These are phyloP conservation scores for Anthoptus insignis DNA, from an alignment of 2,888 invertebrate genomes.

Conservation along the genomic window DNA sequence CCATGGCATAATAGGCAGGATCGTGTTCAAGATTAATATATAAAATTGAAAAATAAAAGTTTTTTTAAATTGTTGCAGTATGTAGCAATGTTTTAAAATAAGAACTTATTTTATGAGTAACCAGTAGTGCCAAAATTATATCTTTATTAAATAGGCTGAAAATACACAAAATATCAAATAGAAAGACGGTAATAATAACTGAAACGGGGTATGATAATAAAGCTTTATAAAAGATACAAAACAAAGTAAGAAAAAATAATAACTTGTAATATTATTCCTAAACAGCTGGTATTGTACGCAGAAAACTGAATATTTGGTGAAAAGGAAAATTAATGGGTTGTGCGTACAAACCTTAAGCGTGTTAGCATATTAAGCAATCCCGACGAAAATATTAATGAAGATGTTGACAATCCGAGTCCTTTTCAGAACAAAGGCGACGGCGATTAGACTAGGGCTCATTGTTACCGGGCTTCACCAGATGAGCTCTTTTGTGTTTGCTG, in stretches of 20 bases:
- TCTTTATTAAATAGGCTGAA: constrained; percentile 29
- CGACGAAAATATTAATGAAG: constrained; percentile 74
- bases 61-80: too few species aligned
- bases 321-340: constrained; percentile 13
- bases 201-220: too few species aligned
- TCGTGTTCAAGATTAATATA: too few species aligned
- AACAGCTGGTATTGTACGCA: not conserved
- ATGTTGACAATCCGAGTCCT: constrained; percentile 74
- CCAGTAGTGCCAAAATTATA: too few species aligned
- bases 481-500: constrained; percentile 69
- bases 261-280: not conserved
- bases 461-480: constrained; percentile 62
- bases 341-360: constrained; percentile 10
- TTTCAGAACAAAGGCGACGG: constrained; percentile 66
- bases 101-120: too few species aligned
- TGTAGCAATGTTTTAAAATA: too few species aligned
- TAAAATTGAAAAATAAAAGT: too few species aligned
- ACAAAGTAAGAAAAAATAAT: not conserved
- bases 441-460: constrained; percentile 58
- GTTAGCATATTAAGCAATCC: constrained; percentile 28
- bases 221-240: not conserved
- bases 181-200: too few species aligned
- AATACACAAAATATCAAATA: not conserved
- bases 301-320: not conserved
- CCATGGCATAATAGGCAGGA: too few species aligned